Conservation (phyloP, 2,888 invertebrate genomes). For the Drosophila mimetica region DNA sequence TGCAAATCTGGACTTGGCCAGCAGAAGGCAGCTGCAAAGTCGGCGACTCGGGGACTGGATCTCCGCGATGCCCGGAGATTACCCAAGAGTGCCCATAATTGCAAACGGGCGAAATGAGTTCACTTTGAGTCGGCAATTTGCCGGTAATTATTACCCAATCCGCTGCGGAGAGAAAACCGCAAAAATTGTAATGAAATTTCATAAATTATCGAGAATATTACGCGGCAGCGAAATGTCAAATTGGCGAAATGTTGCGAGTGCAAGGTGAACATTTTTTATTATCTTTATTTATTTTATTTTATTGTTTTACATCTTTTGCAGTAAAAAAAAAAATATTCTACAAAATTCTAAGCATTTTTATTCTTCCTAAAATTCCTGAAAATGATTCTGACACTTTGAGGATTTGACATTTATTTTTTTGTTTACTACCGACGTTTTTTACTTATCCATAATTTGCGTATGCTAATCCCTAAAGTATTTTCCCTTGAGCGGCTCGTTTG, state of each 20-base stretch:
- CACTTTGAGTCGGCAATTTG: constrained; percentile 21
- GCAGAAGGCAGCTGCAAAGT: constrained; percentile 44
- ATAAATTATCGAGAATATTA: constrained; percentile 11
- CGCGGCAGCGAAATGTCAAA: constrained; percentile 1
- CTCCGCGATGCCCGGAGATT: constrained; percentile 34
- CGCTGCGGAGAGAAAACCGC: constrained; percentile 3
- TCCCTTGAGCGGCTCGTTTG: constrained; percentile 10
- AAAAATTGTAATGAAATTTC: constrained; percentile 21
- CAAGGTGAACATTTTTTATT: neutral
- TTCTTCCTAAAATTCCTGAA: too few relatives aligned
- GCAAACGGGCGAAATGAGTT: constrained; percentile 29
- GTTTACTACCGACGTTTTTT: too few relatives aligned
- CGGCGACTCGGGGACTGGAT: constrained; percentile 10
- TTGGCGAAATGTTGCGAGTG: neutral
- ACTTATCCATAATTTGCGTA: constrained; percentile 9
- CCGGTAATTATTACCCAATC: constrained; percentile 31
- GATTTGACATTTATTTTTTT: too few relatives aligned
- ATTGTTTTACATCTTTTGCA: too few relatives aligned
- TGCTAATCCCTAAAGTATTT: constrained; percentile 1
- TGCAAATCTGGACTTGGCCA: constrained; percentile 24
- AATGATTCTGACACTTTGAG: too few relatives aligned
- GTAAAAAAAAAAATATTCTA: too few relatives aligned
- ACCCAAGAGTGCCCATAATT: constrained; percentile 24
- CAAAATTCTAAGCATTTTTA: too few relatives aligned
- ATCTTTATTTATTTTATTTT: neutral